phyloP scores from a whole-genome alignment of 1,140 invertebrate species.

The Aphidius ervi region DNA sequence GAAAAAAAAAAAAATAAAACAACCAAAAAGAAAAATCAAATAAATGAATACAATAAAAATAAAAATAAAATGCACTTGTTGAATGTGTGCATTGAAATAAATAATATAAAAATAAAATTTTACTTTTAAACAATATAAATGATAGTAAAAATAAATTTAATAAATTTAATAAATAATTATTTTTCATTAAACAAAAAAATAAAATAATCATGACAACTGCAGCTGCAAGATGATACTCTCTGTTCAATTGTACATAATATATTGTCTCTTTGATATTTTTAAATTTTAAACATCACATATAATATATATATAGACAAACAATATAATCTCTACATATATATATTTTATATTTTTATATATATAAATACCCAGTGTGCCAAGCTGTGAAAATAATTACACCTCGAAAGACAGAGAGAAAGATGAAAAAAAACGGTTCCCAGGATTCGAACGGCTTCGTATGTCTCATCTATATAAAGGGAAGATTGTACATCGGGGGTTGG shows the following conservation, averaged over 20 bases:
- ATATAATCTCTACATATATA: too few relatives aligned
- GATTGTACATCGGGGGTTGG: conserved; percentile 38
- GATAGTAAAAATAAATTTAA: too few relatives aligned
- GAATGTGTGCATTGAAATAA: conserved; percentile 22
- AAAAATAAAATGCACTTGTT: conserved; percentile 36
- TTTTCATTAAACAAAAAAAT: not conserved
- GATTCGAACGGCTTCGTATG: conserved; percentile 48
- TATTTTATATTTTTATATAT: conserved; percentile 12
- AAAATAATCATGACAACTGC: too few relatives aligned
- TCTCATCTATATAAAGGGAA: conserved; percentile 44
- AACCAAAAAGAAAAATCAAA: conserved; percentile 1
- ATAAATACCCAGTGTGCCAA: conserved; percentile 21
- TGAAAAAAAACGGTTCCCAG: conserved; percentile 47
- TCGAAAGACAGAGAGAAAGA: conserved; percentile 36
- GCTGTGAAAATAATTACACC: conserved; percentile 49
- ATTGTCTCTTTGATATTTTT: too few relatives aligned
- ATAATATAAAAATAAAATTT: too few relatives aligned
- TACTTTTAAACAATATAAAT: too few relatives aligned
- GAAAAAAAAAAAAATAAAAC: not conserved
- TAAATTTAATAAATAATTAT: not conserved
- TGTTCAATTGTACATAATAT: too few relatives aligned
- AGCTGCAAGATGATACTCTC: too few relatives aligned
- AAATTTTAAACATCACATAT: too few relatives aligned
- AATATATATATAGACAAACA: too few relatives aligned
- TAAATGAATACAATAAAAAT: conserved; percentile 16